Conservation (phyloP, 2,113 vertebrate species). For the Mus pahari region DNA sequence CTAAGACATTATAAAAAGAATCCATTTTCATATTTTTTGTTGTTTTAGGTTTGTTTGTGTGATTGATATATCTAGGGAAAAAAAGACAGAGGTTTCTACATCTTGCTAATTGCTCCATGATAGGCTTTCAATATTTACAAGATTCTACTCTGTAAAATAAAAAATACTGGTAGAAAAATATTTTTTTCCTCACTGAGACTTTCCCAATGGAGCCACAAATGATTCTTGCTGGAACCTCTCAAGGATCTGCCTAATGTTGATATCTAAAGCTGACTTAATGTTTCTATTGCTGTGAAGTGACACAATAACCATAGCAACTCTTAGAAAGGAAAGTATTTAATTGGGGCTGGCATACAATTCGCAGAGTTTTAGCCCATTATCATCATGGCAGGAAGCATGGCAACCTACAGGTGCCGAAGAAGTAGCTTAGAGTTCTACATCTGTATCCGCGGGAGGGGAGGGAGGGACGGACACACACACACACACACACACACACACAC, state of each 20-base stretch:
- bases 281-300: background rate
- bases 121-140: background rate
- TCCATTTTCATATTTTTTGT: background rate
- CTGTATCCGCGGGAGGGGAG: background rate
- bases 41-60: background rate
- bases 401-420: background rate
- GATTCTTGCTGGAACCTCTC: conserved; percentile 27
- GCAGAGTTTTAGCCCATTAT: background rate
- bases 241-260: background rate
- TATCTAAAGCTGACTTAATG: background rate
- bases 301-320: background rate
- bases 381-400: background rate
- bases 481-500: too few species aligned
- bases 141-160: conserved; percentile 18
- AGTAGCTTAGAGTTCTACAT: background rate
- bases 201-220: conserved; percentile 21
- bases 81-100: conserved; percentile 1
- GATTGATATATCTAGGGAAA: background rate
- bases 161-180: background rate
- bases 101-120: background rate
- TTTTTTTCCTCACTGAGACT: background rate
- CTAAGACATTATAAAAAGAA: background rate
- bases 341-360: background rate
- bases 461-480: too few species aligned
- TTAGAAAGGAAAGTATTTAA: background rate